Evolutionary conservation across 2,113 vertebrate species (phyloP).

Genomic region (Siniperca knerii): DNA sequence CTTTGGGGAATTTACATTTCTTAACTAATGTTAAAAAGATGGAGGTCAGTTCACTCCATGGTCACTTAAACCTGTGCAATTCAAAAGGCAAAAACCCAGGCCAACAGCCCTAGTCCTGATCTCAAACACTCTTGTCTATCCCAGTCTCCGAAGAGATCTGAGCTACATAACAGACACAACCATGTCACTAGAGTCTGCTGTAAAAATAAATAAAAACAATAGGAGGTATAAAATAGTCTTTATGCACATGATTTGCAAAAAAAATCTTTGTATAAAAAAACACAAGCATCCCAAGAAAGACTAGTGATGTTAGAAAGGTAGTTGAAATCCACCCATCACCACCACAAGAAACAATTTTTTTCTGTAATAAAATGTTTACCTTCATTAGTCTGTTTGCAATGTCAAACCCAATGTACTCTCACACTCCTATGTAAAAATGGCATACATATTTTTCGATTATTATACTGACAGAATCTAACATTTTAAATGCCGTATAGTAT

Average conservation of each 20-base stretch:
- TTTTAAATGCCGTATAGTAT: constrained; percentile 7
- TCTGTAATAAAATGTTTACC: constrained; percentile 41
- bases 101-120: constrained; percentile 66
- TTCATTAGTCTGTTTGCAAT: constrained; percentile 73
- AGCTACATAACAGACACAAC: constrained; percentile 52
- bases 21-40: constrained; percentile 38
- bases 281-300: constrained; percentile 52
- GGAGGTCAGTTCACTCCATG: constrained; percentile 56
- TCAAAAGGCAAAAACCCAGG: constrained; percentile 76
- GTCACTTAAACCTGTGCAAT: constrained; percentile 73
- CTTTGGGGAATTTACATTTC: constrained; percentile 16
- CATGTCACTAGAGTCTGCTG: constrained; percentile 50
- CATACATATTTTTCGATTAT: constrained; percentile 29
- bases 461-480: constrained; percentile 34
- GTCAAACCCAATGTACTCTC: constrained; percentile 24
- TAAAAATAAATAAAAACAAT: constrained; percentile 58
- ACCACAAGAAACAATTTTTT: constrained; percentile 64
- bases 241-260: constrained; percentile 59
- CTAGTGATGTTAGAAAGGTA: constrained; percentile 59
- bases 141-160: constrained; percentile 33
- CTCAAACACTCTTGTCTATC: constrained; percentile 28
- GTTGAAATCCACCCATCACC: constrained; percentile 53
- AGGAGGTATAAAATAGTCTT: constrained; percentile 76
- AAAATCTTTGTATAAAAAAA: constrained; percentile 50
- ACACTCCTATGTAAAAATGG: constrained; percentile 39